Percentiles rank a stretch among this genome's conserved stretches.
phyloP scores from a whole-genome alignment of 2,797 vertebrate species.

The Rousettus madagascariensis region DNA sequence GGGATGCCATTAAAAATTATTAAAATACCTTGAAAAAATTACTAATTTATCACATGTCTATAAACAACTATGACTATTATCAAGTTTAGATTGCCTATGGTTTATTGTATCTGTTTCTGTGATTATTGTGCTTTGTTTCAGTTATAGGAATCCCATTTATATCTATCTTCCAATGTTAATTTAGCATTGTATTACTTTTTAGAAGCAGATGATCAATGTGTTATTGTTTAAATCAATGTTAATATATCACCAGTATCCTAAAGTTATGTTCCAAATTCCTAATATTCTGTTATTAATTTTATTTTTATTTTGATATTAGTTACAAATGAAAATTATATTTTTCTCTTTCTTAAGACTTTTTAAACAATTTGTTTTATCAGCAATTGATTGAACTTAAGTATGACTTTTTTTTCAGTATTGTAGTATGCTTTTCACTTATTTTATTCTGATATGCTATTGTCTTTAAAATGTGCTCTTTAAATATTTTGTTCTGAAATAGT shows the following conservation, averaged over 20 bases:
- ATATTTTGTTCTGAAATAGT: neutral
- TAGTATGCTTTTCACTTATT: slow-evolving; percentile 35
- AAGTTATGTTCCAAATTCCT: slow-evolving; percentile 45
- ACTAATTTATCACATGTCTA: neutral
- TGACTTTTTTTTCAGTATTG: slow-evolving; percentile 65
- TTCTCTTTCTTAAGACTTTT: slow-evolving; percentile 66
- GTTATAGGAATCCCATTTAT: neutral
- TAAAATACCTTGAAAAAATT: slow-evolving; percentile 25
- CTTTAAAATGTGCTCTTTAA: neutral
- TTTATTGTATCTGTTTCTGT: neutral
- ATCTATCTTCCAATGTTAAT: slow-evolving; percentile 43
- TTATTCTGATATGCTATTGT: neutral
- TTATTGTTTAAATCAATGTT: slow-evolving; percentile 54
- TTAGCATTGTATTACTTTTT: slow-evolving; percentile 62
- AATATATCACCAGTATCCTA: slow-evolving; percentile 40
- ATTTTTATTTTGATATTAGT: slow-evolving; percentile 68
- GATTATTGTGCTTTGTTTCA: neutral
- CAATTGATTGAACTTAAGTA: slow-evolving; percentile 40
- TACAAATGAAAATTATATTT: slow-evolving; percentile 73
- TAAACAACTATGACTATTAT: neutral
- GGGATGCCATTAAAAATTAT: neutral
- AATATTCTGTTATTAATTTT: slow-evolving; percentile 76
- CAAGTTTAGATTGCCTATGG: neutral
- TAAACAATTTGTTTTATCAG: slow-evolving; percentile 74
- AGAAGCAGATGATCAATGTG: slow-evolving; percentile 30